A percentile compares a stretch with the other conserved stretches of the same genome.
Evolutionary conservation across 2,113 vertebrate species (phyloP).

Genomic region (Proterorhinus semilunaris): DNA sequence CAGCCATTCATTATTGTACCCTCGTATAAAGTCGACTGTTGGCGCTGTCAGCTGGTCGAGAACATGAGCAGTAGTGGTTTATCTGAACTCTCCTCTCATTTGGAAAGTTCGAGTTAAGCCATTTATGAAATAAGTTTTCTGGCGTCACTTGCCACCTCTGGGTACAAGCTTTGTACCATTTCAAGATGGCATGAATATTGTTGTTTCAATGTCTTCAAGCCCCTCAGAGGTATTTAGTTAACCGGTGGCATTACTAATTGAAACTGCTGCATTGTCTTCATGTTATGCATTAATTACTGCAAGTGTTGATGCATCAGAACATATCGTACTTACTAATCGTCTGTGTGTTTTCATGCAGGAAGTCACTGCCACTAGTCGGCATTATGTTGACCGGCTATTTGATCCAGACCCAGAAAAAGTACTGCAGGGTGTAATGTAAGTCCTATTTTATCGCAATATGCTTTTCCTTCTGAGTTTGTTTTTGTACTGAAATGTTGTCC

Average conservation of each 20-base stretch:
- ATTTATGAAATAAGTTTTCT: constrained; percentile 42
- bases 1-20: background rate
- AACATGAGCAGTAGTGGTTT: background rate
- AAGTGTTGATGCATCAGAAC: background rate
- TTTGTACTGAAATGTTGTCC: no score
- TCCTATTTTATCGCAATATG: constrained; percentile 32
- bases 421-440: constrained; percentile 99
- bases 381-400: constrained; percentile 98
- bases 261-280: background rate
- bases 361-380: constrained; percentile 97
- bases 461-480: background rate
- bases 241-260: background rate
- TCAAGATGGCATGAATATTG: background rate
- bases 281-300: background rate
- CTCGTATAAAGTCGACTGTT: constrained; percentile 3
- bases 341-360: constrained; percentile 80
- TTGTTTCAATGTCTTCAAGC: background rate
- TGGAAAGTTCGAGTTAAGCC: constrained; percentile 48
- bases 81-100: background rate
- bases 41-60: constrained; percentile 13
- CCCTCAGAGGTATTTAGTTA: background rate
- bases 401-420: constrained; percentile 98
- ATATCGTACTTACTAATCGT: background rate
- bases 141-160: constrained; percentile 25
- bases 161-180: background rate